A percentile compares a stretch with the other conserved stretches of the same genome.
These are phyloP conservation scores for Holacanthella duospinosa DNA, from an alignment of 2,888 invertebrate species.

Conservation along the genomic window DNA sequence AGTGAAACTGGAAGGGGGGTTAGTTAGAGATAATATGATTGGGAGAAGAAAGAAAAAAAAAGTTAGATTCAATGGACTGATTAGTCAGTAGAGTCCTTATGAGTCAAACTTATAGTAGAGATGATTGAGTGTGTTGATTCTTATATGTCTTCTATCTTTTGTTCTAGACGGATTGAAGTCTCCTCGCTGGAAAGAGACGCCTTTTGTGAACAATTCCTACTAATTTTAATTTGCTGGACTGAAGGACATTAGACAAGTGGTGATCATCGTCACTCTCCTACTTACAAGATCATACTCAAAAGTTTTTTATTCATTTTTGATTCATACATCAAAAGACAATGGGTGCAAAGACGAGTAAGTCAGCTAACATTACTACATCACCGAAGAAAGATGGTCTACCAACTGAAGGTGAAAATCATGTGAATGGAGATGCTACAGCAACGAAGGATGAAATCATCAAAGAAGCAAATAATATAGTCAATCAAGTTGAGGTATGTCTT, in stretches of 20 bases:
- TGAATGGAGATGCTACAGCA: slow-evolving; percentile 30
- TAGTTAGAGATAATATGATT: no score
- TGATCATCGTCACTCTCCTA: no score
- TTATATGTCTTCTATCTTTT: neutral
- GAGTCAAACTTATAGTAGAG: neutral
- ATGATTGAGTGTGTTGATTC: slow-evolving; percentile 5
- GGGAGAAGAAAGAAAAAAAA: neutral
- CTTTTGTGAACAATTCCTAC: neutral
- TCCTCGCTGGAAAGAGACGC: no score
- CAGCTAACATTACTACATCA: slow-evolving; percentile 27
- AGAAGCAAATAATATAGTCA: slow-evolving; percentile 25
- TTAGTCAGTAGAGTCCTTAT: neutral
- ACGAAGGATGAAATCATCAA: slow-evolving; percentile 21
- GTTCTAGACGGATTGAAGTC: neutral
- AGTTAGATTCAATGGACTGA: neutral
- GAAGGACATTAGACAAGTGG: no score
- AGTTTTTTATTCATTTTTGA: neutral
- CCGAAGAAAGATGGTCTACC: slow-evolving; percentile 32
- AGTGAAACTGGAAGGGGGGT: no score
- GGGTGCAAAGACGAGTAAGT: slow-evolving; percentile 36
- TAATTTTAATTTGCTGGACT: neutral
- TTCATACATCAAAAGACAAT: slow-evolving; percentile 14
- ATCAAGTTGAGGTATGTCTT: slow-evolving; percentile 32
- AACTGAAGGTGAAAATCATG: slow-evolving; percentile 29
- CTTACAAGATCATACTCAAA: no score